Percentiles rank a stretch among this genome's conserved stretches.
phyloP scores from a whole-genome alignment of 37 sponge, comb jelly and placozoan genomes.

The Agelas oroides region DNA sequence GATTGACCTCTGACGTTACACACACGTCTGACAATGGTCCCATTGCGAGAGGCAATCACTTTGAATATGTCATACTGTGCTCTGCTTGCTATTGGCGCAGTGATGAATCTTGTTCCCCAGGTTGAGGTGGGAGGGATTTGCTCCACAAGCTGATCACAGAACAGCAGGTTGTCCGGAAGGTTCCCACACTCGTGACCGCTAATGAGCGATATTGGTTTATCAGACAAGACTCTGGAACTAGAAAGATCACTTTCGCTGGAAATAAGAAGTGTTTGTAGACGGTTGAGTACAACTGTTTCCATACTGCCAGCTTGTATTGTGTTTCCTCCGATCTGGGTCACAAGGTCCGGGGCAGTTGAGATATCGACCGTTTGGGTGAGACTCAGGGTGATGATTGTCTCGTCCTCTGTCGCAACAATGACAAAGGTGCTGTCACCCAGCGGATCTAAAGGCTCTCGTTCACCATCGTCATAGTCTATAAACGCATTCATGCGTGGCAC shows the following conservation, averaged over 20 bases:
- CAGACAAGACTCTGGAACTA: slow-evolving; percentile 44
- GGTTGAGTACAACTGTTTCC: not conserved
- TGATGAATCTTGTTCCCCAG: slow-evolving; percentile 11
- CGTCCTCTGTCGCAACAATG: slow-evolving; percentile 21
- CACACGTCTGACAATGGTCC: too few species aligned
- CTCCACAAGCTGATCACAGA: slow-evolving; percentile 29
- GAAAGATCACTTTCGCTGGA: slow-evolving; percentile 34
- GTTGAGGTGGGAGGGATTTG: slow-evolving; percentile 9
- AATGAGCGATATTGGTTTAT: slow-evolving; percentile 49
- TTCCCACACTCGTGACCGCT: slow-evolving; percentile 62
- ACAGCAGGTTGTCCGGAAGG: slow-evolving; percentile 17
- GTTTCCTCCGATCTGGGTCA: not conserved
- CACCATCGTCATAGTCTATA: not conserved
- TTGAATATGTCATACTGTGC: too few species aligned
- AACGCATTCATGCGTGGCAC: not conserved
- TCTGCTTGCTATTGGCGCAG: not conserved
- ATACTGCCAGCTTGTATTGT: not conserved
- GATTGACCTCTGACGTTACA: not conserved
- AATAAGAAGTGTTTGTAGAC: slow-evolving; percentile 32
- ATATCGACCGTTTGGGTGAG: slow-evolving; percentile 27
- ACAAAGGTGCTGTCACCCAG: slow-evolving; percentile 35
- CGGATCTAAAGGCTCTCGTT: not conserved
- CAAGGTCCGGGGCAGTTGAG: not conserved
- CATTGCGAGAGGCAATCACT: too few species aligned
- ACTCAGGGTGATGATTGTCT: slow-evolving; percentile 27